These are phyloP conservation scores for Astyanax mexicanus DNA, from an alignment of 2,797 vertebrate genomes.

Conservation along the genomic window DNA sequence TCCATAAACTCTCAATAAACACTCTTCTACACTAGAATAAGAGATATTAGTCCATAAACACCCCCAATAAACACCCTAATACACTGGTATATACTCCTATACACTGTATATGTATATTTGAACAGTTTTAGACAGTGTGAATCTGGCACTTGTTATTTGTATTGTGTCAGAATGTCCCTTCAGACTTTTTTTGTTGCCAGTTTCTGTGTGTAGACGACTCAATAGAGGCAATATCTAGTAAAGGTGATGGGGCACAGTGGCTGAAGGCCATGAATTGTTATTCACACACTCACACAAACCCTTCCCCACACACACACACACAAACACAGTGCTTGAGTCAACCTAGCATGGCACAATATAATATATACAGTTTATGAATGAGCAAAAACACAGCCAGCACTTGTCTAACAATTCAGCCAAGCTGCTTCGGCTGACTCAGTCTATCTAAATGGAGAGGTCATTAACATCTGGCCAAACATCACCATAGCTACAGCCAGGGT, in stretches of 20 bases:
- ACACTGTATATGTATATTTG: no score
- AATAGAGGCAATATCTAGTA: neutral
- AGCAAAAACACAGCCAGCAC: neutral
- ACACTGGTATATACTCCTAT: no score
- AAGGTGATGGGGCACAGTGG: neutral
- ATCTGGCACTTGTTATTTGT: no score
- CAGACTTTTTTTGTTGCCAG: no score
- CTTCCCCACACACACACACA: no score
- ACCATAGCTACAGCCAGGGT: slow-evolving; percentile 62
- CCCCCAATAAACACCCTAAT: no score
- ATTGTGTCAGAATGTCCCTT: no score
- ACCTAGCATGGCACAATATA: neutral
- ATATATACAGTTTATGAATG: neutral
- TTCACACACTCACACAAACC: neutral
- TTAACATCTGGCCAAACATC: slow-evolving; percentile 69
- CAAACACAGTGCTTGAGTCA: neutral
- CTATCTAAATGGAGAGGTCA: slow-evolving; percentile 67
- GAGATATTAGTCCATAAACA: no score
- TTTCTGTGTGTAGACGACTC: neutral
- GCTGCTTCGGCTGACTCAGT: slow-evolving; percentile 63
- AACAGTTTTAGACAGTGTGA: no score
- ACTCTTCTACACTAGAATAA: no score
- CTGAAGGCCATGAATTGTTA: neutral
- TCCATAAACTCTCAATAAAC: no score
- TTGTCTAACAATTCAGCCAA: no score